Base-by-base conservation (phyloP, 2,888 invertebrate genomes). In the Ceratothoa steindachneri region DNA sequence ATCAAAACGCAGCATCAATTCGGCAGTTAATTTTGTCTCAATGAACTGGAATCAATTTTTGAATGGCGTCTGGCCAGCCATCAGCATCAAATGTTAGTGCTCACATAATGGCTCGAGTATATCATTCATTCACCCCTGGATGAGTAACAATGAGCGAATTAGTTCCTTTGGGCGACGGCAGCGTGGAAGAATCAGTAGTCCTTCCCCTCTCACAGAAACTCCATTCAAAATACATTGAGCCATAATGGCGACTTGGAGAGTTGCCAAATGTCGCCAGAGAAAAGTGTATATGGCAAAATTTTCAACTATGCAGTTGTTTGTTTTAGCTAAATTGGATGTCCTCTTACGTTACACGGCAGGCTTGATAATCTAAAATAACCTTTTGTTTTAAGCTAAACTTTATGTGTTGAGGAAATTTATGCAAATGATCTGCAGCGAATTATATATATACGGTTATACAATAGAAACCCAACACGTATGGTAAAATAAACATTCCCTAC, bases 111-210 rank as follows among this genome's bases (percentile, higher is more conserved):
- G 67, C 19, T n/a, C 68, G 69, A 75, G 64, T 75, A 69, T 75
- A 75, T 75, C 75, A 72, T 71, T 75, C 75, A 75, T 71, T 75
- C 75, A 75, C 75, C 72, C 75, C 72, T 51, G 72, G 72, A 22
- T 75, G 75, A 53, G 22, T 75, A 60, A 75, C 75, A 75, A 75
- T 75, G 72, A 65, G 51, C 66, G 75, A 75, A 75, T 75, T 75
- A 75, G 71, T 55, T 27, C 75, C 30, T 51, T 27, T 67, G 68
- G 51, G 15, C 30, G 52, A 24, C n/a, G 41, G 31, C 68, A 67
- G 29, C n/a, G n/a, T 60, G 24, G 30, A 19, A n/a, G n/a, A n/a
- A 24, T 52, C 67, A 24, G 22, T 30, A 4, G 22, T 27, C 65
- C 31, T 65, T 22, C 65, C 51, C 66, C 51, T 3, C 52, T 41